Evolutionary conservation across 2,888 invertebrate genomes (phyloP).

Genomic region (Conus canariensis): DNA sequence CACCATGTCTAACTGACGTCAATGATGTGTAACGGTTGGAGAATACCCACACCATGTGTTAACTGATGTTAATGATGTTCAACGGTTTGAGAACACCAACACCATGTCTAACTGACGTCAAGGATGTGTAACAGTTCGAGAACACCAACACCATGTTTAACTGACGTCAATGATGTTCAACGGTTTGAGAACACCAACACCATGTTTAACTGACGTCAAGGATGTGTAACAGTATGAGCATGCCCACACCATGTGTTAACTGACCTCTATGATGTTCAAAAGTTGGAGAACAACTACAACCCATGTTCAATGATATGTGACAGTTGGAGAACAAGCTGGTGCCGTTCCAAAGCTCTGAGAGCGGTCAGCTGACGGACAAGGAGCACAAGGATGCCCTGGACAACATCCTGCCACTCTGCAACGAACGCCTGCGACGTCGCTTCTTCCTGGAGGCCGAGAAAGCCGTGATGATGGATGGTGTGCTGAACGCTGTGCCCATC

Average conservation of each 20-base stretch:
- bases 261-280: too few relatives aligned
- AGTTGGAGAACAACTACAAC: too few relatives aligned
- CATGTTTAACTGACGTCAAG: too few relatives aligned
- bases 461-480: conserved; percentile 63
- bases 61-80: too few relatives aligned
- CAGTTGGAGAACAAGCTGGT: conserved; percentile 72
- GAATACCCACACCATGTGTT: too few relatives aligned
- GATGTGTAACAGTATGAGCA: conserved; percentile 54
- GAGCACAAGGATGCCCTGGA: conserved; percentile 75
- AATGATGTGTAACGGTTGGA: too few relatives aligned
- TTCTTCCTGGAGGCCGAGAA: conserved; percentile 72
- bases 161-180: too few relatives aligned
- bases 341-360: conserved; percentile 64
- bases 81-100: too few relatives aligned
- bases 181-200: too few relatives aligned
- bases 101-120: too few relatives aligned
- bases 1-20: too few relatives aligned
- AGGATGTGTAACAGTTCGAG: conserved; percentile 61
- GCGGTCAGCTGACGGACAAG: conserved; percentile 68
- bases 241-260: too few relatives aligned
- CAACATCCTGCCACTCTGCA: conserved; percentile 68
- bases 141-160: conserved; percentile 44
- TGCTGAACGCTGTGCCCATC: conserved; percentile 64
- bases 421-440: conserved; percentile 68
- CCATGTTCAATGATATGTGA: neutral